Evolutionary conservation across 2,797 vertebrate species (phyloP).

Genomic region (Hemitrygon akajei): DNA sequence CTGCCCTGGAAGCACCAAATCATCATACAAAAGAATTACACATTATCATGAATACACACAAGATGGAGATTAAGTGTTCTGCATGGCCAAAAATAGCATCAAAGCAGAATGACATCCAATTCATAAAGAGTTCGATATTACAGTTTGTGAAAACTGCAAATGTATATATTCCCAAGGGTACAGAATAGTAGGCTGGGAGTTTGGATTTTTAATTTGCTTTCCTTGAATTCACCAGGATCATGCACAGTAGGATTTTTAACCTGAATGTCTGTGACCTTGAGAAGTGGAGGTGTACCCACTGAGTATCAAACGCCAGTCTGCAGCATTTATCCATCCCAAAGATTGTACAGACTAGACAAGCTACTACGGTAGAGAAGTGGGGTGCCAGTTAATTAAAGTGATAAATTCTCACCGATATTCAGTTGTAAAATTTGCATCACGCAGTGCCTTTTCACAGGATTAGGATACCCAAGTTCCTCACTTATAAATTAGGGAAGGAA

Average conservation of each 20-base stretch:
- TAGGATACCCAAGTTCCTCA: background rate
- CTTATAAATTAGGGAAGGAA: background rate
- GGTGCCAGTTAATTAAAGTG: background rate
- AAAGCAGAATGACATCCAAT: background rate
- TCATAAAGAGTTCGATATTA: background rate
- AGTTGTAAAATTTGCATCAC: background rate
- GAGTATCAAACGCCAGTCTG: background rate
- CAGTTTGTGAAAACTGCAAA: background rate
- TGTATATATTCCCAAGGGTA: background rate
- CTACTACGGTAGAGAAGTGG: background rate
- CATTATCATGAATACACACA: background rate
- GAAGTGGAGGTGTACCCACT: no score
- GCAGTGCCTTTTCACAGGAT: no score
- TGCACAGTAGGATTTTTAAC: background rate
- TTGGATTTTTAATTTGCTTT: background rate
- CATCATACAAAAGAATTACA: background rate
- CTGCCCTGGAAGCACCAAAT: background rate
- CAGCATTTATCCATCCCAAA: background rate
- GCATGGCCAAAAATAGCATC: background rate
- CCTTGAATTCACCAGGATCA: background rate
- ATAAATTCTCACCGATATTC: background rate
- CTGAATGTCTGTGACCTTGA: background rate
- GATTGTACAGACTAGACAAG: background rate
- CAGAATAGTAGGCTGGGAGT: background rate
- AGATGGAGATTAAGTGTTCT: background rate